Conservation (phyloP, 2,113 vertebrate species). For the Pelusios castaneus region DNA sequence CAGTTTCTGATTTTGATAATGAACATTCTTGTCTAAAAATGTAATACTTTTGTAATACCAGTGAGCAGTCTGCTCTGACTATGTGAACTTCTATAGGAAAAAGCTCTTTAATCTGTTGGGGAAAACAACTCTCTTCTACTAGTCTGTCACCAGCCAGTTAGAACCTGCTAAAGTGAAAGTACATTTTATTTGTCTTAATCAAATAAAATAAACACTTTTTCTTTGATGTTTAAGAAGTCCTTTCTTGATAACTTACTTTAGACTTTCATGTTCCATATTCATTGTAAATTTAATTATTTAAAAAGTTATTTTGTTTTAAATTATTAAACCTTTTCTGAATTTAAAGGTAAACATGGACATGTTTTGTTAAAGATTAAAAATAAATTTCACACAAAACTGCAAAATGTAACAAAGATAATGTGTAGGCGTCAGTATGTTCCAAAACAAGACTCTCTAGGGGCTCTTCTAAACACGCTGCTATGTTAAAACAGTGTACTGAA, state of each 20-base stretch:
- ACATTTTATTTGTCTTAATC: constrained; percentile 76
- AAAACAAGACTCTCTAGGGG: constrained; percentile 84
- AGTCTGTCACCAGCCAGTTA: constrained; percentile 64
- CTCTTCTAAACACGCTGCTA: constrained; percentile 72
- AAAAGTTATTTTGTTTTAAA: constrained; percentile 82
- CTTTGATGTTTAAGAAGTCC: constrained; percentile 80
- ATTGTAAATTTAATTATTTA: constrained; percentile 85
- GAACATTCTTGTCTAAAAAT: constrained; percentile 3
- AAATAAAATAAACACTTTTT: constrained; percentile 80
- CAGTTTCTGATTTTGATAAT: background rate
- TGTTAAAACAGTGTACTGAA: constrained; percentile 77
- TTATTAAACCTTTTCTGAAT: constrained; percentile 77
- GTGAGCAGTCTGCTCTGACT: constrained; percentile 55
- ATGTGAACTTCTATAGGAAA: constrained; percentile 56
- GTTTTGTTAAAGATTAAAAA: constrained; percentile 84
- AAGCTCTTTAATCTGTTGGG: constrained; percentile 64
- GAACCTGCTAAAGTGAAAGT: constrained; percentile 82
- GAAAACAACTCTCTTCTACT: constrained; percentile 56
- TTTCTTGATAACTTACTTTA: constrained; percentile 82
- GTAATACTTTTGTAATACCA: constrained; percentile 24
- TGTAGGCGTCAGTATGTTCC: constrained; percentile 82
- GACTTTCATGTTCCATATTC: constrained; percentile 82
- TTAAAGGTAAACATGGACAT: constrained; percentile 80
- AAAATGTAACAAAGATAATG: constrained; percentile 79
- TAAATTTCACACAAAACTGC: constrained; percentile 81